Base-by-base conservation (phyloP, 2,888 invertebrate species). In the Lutraria lutraria region DNA sequence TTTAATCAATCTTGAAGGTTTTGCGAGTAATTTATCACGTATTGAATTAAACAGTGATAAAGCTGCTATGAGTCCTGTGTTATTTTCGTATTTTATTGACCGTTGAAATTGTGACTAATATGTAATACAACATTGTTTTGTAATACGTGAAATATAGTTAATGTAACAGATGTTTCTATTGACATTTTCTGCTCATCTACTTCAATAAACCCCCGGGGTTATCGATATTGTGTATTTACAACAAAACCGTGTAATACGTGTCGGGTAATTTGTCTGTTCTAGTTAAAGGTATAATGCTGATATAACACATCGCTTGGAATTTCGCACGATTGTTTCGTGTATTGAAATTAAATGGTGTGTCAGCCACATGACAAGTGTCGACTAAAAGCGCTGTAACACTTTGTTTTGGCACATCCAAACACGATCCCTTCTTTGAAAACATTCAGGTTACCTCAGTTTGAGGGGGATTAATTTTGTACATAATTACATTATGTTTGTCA, bases 61-160 rank as follows among this genome's bases (percentile, higher is more conserved):
- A 60, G 21, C 60, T 60, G n/a, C n/a, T 6, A 8, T 4, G 63
- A 25, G 63, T 25, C 13, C 25, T 68, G 63, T 25, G 25, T 68
- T 68, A 25, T 25, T 25, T 68, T 13, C n/a, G 6, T n/a, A 68
- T 68, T 25, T 68, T 68, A 68, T 68, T 68, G 63, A 25, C 63
- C 63, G 25, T 25, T n/a, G n/a, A 68, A 68, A 68, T 43, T 68
- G 25, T 68, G 63, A 68, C 63, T 68, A 25, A 68, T 68, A 68
- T 68, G 25, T 43, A 43, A 43, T 43, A 43, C 43, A 4, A 2
- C 43, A 4, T n/a, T 68, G 63, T 68, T 25, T 68, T 68, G 63
- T 6, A 25, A 12, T n/a, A 25, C 19, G n/a, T n/a, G 21, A 63
- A 21, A 63, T 63, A 25, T 68, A 25, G 63, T 25, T 0, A 12